phyloP scores from a whole-genome alignment of 1,140 invertebrate genomes.

The Heterodera schachtii region DNA sequence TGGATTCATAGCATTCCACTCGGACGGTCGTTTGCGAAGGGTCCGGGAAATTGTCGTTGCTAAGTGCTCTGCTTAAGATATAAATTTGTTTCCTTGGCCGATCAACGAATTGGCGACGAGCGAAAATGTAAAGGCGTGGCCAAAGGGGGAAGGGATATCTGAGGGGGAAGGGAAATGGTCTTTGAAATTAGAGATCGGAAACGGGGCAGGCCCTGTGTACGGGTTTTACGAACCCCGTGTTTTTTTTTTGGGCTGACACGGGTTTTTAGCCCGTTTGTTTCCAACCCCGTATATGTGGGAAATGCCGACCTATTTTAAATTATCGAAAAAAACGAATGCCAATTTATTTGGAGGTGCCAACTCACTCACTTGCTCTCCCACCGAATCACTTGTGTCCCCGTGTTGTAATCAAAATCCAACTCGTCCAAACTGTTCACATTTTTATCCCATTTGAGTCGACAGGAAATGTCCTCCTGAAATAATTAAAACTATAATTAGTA shows the following conservation, averaged over 20 bases:
- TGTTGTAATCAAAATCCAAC: slow-evolving; percentile 44
- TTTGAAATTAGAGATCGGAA: not conserved
- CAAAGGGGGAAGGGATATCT: slow-evolving; percentile 59
- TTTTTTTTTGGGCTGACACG: no score
- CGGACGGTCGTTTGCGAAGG: slow-evolving; percentile 45
- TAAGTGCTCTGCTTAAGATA: slow-evolving; percentile 44
- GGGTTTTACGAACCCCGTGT: no score
- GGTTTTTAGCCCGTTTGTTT: no score
- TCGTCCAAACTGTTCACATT: slow-evolving; percentile 57
- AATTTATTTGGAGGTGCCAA: not conserved
- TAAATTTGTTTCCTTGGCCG: slow-evolving; percentile 44
- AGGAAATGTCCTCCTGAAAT: slow-evolving; percentile 52
- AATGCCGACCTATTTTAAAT: no score
- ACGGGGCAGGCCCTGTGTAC: no score
- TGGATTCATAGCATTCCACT: slow-evolving; percentile 54
- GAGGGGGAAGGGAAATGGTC: not conserved
- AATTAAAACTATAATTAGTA: not conserved
- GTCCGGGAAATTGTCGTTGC: slow-evolving; percentile 33
- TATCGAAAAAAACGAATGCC: no score
- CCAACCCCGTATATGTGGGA: no score
- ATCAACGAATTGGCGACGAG: slow-evolving; percentile 41
- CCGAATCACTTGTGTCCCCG: slow-evolving; percentile 30
- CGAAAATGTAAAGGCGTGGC: slow-evolving; percentile 50
- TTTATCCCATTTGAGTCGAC: slow-evolving; percentile 56
- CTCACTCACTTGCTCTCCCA: slow-evolving; percentile 11